Percentiles rank a stretch among this genome's conserved stretches.
Evolutionary conservation across 2,797 vertebrate genomes (phyloP).

Genomic region (Sciaenops ocellatus): DNA sequence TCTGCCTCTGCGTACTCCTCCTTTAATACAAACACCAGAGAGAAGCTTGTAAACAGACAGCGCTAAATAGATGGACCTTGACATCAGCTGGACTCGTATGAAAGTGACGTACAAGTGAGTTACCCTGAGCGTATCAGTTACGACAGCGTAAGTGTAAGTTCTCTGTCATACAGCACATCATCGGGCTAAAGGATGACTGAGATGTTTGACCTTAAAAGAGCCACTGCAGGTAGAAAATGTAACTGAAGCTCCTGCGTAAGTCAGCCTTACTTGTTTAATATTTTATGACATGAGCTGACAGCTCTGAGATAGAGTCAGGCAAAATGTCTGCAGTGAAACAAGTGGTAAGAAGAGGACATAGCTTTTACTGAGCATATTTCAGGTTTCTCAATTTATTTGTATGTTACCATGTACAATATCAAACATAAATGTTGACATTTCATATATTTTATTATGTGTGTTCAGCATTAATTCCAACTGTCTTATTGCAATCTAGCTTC

Average conservation of each 20-base stretch:
- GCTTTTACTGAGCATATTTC: background rate
- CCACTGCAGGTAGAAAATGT: slow-evolving; percentile 10
- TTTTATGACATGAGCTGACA: slow-evolving; percentile 24
- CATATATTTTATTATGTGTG: background rate
- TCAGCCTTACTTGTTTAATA: slow-evolving; percentile 39
- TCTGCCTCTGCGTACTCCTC: background rate
- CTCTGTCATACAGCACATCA: background rate
- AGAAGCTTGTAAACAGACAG: background rate
- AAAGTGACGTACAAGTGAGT: slow-evolving; percentile 35
- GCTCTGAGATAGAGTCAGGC: background rate
- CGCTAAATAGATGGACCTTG: slow-evolving; percentile 13
- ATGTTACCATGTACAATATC: background rate
- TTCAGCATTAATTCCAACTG: background rate
- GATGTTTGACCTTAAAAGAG: background rate
- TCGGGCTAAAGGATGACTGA: background rate
- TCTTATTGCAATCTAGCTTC: background rate
- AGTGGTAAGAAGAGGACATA: background rate
- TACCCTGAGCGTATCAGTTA: slow-evolving; percentile 1
- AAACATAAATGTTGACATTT: background rate
- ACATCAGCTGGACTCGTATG: slow-evolving; percentile 1
- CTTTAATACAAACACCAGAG: background rate
- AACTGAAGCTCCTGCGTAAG: slow-evolving; percentile 16
- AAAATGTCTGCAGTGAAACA: slow-evolving; percentile 9
- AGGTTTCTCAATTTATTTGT: background rate
- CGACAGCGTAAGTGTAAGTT: background rate